phyloP scores from a whole-genome alignment of 2,797 vertebrate species.

The Manis pentadactyla region DNA sequence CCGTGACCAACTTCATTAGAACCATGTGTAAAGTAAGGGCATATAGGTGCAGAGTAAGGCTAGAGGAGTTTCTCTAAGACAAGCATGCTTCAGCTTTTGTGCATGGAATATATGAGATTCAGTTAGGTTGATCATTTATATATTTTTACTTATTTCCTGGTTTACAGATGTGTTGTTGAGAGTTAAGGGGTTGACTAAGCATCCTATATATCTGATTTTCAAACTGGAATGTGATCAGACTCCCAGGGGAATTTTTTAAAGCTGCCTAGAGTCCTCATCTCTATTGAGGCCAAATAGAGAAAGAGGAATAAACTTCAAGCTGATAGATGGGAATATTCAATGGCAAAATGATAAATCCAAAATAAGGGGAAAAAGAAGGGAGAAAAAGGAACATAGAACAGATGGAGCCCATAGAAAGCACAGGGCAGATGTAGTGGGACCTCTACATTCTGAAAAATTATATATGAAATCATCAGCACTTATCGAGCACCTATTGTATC shows the following conservation, averaged over 20 bases:
- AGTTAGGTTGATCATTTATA: neutral
- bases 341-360: no score
- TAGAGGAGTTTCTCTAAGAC: neutral
- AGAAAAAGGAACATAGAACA: no score
- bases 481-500: neutral
- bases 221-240: neutral
- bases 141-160: conserved; percentile 16
- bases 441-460: neutral
- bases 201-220: neutral
- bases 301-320: no score
- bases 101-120: neutral
- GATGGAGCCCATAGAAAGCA: no score
- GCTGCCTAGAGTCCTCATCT: neutral
- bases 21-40: neutral
- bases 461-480: neutral
- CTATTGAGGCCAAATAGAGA: no score
- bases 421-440: neutral
- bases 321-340: no score
- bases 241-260: neutral
- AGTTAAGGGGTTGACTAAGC: neutral
- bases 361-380: no score
- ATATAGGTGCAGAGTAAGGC: neutral
- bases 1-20: neutral
- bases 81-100: neutral
- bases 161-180: neutral